Evolutionary conservation across 2,113 vertebrate species (phyloP).

Genomic region (Motacilla tschutschensis): DNA sequence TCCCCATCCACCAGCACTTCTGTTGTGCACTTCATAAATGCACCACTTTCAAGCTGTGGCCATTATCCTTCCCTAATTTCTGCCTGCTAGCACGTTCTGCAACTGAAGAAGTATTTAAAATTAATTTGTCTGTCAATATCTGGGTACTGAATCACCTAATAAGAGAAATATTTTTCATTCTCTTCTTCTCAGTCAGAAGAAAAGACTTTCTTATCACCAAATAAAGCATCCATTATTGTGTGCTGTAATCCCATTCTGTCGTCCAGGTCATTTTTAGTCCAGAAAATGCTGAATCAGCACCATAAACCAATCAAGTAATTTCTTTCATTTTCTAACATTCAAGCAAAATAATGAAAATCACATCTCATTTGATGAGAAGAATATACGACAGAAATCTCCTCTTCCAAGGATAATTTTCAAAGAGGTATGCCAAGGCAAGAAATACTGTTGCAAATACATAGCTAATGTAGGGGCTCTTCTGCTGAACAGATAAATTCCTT

Average conservation of each 20-base stretch:
- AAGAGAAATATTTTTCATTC: conserved; percentile 47
- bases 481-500: conserved; percentile 57
- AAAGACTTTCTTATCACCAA: conserved; percentile 49
- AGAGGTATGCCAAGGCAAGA: conserved; percentile 60
- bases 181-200: conserved; percentile 30
- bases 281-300: conserved; percentile 60
- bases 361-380: conserved; percentile 41
- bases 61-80: conserved; percentile 37
- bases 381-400: conserved; percentile 42
- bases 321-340: conserved; percentile 66
- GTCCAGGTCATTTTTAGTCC: conserved; percentile 39
- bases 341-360: conserved; percentile 68
- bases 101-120: conserved; percentile 48
- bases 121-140: conserved; percentile 61
- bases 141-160: conserved; percentile 47
- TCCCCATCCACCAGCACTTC: not conserved
- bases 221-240: not conserved
- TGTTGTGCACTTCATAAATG: conserved; percentile 27
- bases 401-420: conserved; percentile 38
- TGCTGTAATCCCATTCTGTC: conserved; percentile 35
- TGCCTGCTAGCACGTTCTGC: conserved; percentile 34
- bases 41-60: not conserved
- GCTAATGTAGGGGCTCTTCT: conserved; percentile 54
- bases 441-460: conserved; percentile 18
- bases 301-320: conserved; percentile 62